These are phyloP conservation scores for Danio kyathit DNA, from an alignment of 2,797 vertebrate genomes.

Conservation along the genomic window DNA sequence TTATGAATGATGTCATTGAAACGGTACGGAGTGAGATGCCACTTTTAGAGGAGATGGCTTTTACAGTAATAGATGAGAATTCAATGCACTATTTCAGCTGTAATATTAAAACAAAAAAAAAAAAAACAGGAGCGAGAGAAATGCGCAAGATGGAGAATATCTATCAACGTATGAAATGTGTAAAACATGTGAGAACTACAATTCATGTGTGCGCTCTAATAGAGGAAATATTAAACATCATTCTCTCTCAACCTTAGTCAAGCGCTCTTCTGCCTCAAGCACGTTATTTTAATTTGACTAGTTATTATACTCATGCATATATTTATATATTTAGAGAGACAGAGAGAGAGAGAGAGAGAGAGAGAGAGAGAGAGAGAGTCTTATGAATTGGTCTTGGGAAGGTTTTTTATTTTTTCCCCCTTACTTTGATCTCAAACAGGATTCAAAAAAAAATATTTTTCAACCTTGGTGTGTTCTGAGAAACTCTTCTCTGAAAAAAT, in stretches of 20 bases:
- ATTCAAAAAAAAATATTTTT: slow-evolving; percentile 81
- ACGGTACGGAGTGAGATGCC: slow-evolving; percentile 44
- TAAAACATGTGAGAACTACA: slow-evolving; percentile 46
- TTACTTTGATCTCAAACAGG: slow-evolving; percentile 76
- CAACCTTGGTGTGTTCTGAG: slow-evolving; percentile 75
- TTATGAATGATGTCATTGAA: slow-evolving; percentile 65
- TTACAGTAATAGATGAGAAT: slow-evolving; percentile 63
- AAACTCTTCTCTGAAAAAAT: slow-evolving; percentile 73
- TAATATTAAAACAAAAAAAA: slow-evolving; percentile 42
- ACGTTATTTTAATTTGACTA: slow-evolving; percentile 51
- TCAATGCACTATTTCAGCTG: slow-evolving; percentile 47
- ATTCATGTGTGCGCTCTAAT: slow-evolving; percentile 51
- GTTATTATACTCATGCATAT: slow-evolving; percentile 64
- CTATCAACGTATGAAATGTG: slow-evolving; percentile 47
- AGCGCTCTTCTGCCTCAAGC: slow-evolving; percentile 53
- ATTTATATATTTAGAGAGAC: slow-evolving; percentile 71
- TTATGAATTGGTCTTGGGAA: slow-evolving; percentile 66
- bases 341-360: slow-evolving; percentile 27
- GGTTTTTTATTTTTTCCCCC: slow-evolving; percentile 63
- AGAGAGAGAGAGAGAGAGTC: slow-evolving; percentile 12
- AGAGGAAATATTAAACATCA: slow-evolving; percentile 46
- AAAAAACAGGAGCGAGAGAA: slow-evolving; percentile 22
- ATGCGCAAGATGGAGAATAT: slow-evolving; percentile 22
- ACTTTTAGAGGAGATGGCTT: slow-evolving; percentile 64
- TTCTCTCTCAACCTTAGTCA: slow-evolving; percentile 51